These are phyloP conservation scores for Idaea aversata DNA, from an alignment of 2,888 invertebrate species.

Conservation along the genomic window DNA sequence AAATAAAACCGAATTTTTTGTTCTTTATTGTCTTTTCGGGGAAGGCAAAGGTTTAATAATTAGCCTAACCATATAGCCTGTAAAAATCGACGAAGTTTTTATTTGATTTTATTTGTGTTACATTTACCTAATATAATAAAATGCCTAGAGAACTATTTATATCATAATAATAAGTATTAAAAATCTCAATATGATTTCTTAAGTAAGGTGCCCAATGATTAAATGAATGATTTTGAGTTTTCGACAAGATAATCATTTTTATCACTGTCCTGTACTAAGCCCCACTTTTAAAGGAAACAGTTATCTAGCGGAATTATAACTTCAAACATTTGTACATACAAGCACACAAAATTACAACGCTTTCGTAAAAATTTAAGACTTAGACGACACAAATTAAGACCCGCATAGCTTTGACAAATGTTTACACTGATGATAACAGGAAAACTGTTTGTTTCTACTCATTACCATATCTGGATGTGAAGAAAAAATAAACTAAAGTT, in stretches of 20 bases:
- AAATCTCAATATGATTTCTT: no score
- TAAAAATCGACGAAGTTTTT: no score
- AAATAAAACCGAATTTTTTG: no score
- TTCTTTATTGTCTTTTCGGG: no score
- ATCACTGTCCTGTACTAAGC: not conserved
- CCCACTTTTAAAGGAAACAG: conserved; percentile 16
- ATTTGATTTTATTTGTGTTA: no score
- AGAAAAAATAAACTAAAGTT: not conserved
- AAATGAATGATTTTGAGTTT: no score
- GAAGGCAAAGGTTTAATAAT: no score
- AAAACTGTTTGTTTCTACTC: conserved; percentile 28
- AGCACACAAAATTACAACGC: conserved; percentile 16
- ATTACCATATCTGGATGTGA: conserved; percentile 31
- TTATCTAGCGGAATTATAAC: conserved; percentile 17
- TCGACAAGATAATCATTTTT: not conserved
- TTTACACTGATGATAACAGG: conserved; percentile 55
- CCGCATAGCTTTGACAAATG: conserved; percentile 56
- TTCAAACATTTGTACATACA: conserved; percentile 15
- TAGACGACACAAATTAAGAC: conserved; percentile 44
- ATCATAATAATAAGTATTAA: no score
- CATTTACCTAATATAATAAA: no score
- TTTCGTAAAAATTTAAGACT: conserved; percentile 21
- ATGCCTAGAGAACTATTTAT: no score
- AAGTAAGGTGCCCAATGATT: no score
- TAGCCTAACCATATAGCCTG: no score